Evolutionary conservation across 2,888 invertebrate genomes (phyloP).

Genomic region (Tipula lateralis): DNA sequence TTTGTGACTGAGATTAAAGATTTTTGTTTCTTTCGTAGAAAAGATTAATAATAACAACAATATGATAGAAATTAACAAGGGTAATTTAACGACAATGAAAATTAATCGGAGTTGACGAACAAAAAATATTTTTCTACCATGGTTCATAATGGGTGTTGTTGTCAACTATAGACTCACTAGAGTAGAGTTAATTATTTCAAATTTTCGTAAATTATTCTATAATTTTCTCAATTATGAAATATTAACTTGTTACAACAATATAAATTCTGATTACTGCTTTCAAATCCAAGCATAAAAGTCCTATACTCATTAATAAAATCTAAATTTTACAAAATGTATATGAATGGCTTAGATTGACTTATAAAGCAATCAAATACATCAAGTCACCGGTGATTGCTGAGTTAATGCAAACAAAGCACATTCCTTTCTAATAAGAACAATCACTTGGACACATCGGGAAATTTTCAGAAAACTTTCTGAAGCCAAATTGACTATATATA

Average conservation of each 20-base stretch:
- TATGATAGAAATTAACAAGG: conserved; percentile 11
- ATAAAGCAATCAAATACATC: no score
- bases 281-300: no score
- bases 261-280: background rate
- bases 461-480: no score
- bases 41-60: background rate
- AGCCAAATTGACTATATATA: no score
- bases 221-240: background rate
- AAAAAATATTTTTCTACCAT: background rate
- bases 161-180: background rate
- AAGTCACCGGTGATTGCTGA: no score
- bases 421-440: no score
- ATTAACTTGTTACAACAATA: background rate
- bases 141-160: background rate
- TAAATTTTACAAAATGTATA: no score
- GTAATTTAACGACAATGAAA: conserved; percentile 1
- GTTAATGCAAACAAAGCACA: no score
- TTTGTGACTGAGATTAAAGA: background rate
- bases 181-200: background rate
- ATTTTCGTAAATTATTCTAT: background rate
- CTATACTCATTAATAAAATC: no score
- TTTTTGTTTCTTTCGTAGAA: background rate
- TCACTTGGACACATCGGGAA: no score
- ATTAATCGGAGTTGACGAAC: background rate
- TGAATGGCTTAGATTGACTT: no score